phyloP scores from a whole-genome alignment of 2,113 vertebrate species.

The Dicerorhinus sumatrensis region DNA sequence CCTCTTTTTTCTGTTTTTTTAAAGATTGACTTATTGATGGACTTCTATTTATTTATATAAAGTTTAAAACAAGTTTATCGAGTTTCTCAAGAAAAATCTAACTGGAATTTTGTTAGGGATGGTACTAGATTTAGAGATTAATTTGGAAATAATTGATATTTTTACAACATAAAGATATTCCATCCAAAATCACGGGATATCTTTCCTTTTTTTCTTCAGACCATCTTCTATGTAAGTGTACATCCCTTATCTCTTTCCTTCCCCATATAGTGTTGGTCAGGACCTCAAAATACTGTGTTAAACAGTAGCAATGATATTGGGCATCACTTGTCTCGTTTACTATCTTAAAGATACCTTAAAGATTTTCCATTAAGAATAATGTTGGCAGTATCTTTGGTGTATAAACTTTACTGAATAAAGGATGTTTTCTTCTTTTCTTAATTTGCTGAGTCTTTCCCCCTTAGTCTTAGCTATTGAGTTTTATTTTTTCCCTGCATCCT shows the following conservation, averaged over 20 bases:
- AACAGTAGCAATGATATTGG: too few species aligned
- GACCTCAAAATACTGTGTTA: background rate
- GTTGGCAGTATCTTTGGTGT: background rate
- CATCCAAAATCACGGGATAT: background rate
- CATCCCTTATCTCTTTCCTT: background rate
- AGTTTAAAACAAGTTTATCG: background rate
- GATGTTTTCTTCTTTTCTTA: background rate
- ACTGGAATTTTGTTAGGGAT: background rate
- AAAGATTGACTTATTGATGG: background rate
- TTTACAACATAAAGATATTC: background rate
- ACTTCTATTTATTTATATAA: background rate
- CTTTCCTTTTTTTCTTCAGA: background rate
- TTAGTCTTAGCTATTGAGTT: background rate
- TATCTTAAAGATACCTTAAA: background rate
- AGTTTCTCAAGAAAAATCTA: background rate
- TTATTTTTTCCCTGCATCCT: background rate
- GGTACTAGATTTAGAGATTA: background rate
- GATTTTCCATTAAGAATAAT: background rate
- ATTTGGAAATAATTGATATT: background rate
- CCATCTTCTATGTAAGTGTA: background rate
- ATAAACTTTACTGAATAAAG: background rate
- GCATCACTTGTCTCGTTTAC: background rate
- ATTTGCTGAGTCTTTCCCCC: background rate
- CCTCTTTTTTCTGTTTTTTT: background rate
- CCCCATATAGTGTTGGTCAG: background rate